Conservation (phyloP, 2,113 vertebrate genomes). For the Cheirogaleus medius region DNA sequence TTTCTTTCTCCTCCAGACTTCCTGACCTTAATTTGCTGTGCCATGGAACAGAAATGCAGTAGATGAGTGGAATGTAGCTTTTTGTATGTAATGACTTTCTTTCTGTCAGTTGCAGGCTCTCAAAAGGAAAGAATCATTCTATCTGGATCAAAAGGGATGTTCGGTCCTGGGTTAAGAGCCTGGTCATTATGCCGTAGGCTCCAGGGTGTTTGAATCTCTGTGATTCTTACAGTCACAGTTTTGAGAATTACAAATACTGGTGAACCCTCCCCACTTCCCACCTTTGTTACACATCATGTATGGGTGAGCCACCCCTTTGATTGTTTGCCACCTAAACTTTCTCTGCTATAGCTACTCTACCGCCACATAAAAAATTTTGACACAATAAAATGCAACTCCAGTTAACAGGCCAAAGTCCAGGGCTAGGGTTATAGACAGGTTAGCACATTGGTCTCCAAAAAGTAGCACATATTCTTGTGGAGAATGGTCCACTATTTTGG, state of each 20-base stretch:
- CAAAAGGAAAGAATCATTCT: not conserved
- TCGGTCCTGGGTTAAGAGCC: not conserved
- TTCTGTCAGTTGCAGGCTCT: not conserved
- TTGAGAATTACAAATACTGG: constrained; percentile 13
- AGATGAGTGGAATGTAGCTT: not conserved
- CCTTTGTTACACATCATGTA: not conserved
- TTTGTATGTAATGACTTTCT: not conserved
- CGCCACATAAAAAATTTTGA: not conserved
- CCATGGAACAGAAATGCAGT: not conserved
- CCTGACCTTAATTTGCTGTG: not conserved
- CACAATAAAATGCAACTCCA: not conserved
- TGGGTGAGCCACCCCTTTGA: not conserved
- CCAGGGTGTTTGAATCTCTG: not conserved
- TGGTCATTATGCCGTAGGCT: not conserved
- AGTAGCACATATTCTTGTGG: not conserved
- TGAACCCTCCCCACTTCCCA: not conserved
- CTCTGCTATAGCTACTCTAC: not conserved
- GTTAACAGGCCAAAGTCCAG: not conserved
- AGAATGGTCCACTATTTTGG: constrained; percentile 7
- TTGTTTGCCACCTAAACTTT: not conserved
- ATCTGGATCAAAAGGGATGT: not conserved
- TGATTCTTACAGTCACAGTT: not conserved
- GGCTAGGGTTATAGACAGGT: not conserved
- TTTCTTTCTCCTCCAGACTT: not conserved
- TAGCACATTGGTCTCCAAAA: not conserved